Evolutionary conservation across 2,113 vertebrate species (phyloP).

Genomic region (western clawed frog (Xenopus tropicalis)): UCB_Xtro_10.0 CM004445.2:137895001-137895500

Average conservation of each 20-base stretch:
- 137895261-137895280: background rate
- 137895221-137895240: background rate
- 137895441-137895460: too few species aligned
- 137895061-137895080: constrained; percentile 12
- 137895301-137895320: background rate
- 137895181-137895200: constrained; percentile 25
- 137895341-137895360: too few species aligned
- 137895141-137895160: constrained; percentile 5
- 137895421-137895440: too few species aligned
- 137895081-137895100: constrained; percentile 33
- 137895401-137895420: too few species aligned
- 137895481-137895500: too few species aligned
- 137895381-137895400: too few species aligned
- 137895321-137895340: too few species aligned
- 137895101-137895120: constrained; percentile 9
- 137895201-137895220: background rate
- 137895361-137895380: too few species aligned
- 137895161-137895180: constrained; percentile 9
- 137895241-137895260: background rate
- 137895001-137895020: background rate
- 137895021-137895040: constrained; percentile 13
- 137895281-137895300: background rate
- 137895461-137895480: too few species aligned
- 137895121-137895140: background rate
- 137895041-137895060: constrained; percentile 31